Base-by-base conservation (phyloP, 2,888 invertebrate species). In the Ophraella communa region DNA sequence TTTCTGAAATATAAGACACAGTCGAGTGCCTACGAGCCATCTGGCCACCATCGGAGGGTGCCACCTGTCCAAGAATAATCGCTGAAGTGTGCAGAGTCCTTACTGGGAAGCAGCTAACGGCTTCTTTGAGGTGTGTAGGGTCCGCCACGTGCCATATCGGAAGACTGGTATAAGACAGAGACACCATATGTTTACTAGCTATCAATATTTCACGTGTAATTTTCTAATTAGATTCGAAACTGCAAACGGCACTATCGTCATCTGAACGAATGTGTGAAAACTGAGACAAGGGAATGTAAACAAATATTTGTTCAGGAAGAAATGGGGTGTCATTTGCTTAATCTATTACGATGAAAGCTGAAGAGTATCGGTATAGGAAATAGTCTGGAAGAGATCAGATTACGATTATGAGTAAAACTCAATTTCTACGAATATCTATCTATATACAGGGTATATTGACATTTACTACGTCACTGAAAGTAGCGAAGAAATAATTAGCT, bases 41-140 rank as follows among this genome's bases (percentile, higher is more conserved):
- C 65, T 65, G 65, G 62, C 27, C 62, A 57, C 58, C 62, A 57
- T 58, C 58, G 57, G 55, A 58, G 57, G 51, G 62, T 68, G 65
- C 67, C 67, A 68, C 67, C 67, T 68, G 67, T 60, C 67, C 17
- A 51, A 63, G 60, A 65, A 55, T 57, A 55, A 68, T 65, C 67
- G 59, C 63, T 60, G 60, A 54, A 63, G 65, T 65, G 65, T 65
- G 67, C 45, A 60, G 64, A 57, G 62, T 52, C 52, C 44, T 60
- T 42, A 42, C 60, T 23, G 51, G n/a, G 35, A 62, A 59, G 55
- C 58, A 62, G 64, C 54, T 64, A 67, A 67, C 67, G 67, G 67
- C 64, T 67, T 64, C 64, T 62, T 62, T 52, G 58, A 64, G 62
- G 49, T 27, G n/a, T n/a, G 17, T 49, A 49, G 49, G 54, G 24